Conservation (phyloP, 2,113 vertebrate species). For the Seriola rivoliana region DNA sequence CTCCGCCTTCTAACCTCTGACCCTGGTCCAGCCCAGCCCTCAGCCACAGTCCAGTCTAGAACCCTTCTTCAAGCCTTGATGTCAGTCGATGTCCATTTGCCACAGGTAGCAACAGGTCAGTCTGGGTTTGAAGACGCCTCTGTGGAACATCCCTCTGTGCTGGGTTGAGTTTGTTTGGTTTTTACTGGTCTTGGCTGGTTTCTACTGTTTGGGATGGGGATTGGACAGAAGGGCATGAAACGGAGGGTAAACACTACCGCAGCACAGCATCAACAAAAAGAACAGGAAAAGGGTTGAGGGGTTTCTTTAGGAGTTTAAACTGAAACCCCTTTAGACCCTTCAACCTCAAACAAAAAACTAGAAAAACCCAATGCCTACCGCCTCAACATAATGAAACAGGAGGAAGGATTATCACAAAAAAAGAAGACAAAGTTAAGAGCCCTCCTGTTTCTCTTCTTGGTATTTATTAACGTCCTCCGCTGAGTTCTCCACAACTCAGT, state of each 20-base stretch:
- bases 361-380: conserved; percentile 34
- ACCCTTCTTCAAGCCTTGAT: conserved; percentile 43
- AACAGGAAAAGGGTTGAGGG: conserved; percentile 45
- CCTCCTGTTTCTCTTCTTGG: conserved; percentile 59
- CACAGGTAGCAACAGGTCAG: not conserved
- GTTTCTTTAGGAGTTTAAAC: conserved; percentile 47
- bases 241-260: conserved; percentile 21
- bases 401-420: conserved; percentile 53
- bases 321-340: conserved; percentile 40
- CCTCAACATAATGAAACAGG: conserved; percentile 42
- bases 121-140: conserved; percentile 54
- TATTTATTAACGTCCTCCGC: conserved; percentile 73
- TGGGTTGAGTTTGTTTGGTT: conserved; percentile 44
- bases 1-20: conserved; percentile 90
- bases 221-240: conserved; percentile 24
- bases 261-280: conserved; percentile 33
- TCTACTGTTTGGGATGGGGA: conserved; percentile 28
- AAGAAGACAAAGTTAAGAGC: conserved; percentile 38
- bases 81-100: conserved; percentile 17
- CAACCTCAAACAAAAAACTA: conserved; percentile 51
- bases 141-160: conserved; percentile 39
- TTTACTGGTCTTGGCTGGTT: conserved; percentile 26
- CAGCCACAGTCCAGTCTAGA: conserved; percentile 35
- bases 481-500: conserved; percentile 56
- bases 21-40: conserved; percentile 12